Conservation (phyloP, 2,888 invertebrate genomes). For the Smittia sp. region DNA sequence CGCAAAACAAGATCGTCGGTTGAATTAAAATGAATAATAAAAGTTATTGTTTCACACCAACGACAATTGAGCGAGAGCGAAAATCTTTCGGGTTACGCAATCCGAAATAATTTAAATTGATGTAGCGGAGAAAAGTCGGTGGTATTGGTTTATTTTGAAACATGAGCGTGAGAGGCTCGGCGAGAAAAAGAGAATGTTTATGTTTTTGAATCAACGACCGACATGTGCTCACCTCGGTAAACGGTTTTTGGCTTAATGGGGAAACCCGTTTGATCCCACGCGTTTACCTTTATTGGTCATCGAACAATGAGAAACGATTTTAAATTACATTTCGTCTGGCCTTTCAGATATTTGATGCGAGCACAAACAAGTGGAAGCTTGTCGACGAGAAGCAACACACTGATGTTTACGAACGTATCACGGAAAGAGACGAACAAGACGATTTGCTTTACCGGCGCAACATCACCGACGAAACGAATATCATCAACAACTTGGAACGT, state of each 20-base stretch:
- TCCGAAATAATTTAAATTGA: neutral
- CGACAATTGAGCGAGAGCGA: neutral
- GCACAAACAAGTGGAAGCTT: constrained; percentile 54
- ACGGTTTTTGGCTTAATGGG: neutral
- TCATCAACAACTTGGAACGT: constrained; percentile 45
- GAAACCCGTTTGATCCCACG: neutral
- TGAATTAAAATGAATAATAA: neutral
- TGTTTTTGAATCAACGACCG: neutral
- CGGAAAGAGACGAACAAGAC: constrained; percentile 48
- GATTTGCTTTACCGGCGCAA: constrained; percentile 27
- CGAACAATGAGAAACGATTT: neutral
- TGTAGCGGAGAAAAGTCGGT: neutral
- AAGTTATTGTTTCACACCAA: constrained; percentile 2
- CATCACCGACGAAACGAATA: constrained; percentile 53
- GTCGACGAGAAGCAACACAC: constrained; percentile 53
- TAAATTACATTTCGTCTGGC: neutral
- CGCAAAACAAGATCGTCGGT: neutral
- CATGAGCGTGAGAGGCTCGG: neutral
- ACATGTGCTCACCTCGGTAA: neutral
- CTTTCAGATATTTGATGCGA: constrained; percentile 52
- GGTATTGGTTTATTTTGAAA: neutral
- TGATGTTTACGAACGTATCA: constrained; percentile 54
- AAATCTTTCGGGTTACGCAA: neutral
- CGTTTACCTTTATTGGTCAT: neutral
- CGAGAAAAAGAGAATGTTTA: neutral